A percentile compares a stretch with the other conserved stretches of the same genome.
These are phyloP conservation scores for Cyphomyrus discorhynchus DNA, from an alignment of 2,113 vertebrate genomes.

Conservation along the genomic window DNA sequence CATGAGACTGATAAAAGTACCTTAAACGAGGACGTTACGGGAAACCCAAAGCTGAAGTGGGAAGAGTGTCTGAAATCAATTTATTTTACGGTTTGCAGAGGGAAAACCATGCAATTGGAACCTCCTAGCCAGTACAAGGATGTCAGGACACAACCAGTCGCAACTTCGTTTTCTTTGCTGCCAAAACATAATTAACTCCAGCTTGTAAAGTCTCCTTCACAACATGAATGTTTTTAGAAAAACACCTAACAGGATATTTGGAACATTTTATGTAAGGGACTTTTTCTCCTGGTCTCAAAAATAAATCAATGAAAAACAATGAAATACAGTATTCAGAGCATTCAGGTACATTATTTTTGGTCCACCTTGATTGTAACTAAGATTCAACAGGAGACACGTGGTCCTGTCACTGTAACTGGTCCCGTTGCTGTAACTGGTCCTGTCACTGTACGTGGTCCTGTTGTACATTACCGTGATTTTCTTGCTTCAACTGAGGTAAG, in stretches of 20 bases:
- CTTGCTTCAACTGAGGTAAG: not conserved
- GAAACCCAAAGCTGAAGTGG: not conserved
- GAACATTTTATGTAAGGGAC: not conserved
- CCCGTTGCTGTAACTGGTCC: not conserved
- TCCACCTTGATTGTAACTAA: not conserved
- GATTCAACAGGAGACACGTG: not conserved
- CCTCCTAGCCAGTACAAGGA: not conserved
- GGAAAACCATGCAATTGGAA: not conserved
- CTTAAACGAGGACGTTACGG: not conserved
- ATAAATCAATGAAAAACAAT: not conserved
- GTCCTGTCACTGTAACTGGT: not conserved
- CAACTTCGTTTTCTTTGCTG: not conserved
- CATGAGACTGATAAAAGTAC: not conserved
- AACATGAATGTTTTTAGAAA: conserved; percentile 1
- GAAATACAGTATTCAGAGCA: not conserved
- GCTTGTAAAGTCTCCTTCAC: not conserved
- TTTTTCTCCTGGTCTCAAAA: not conserved
- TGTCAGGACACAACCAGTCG: not conserved
- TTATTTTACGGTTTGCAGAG: not conserved
- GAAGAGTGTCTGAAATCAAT: not conserved
- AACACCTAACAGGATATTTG: not conserved
- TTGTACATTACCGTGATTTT: not conserved
- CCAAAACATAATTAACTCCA: not conserved
- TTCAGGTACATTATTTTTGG: not conserved
- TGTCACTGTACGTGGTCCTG: not conserved